These are phyloP conservation scores for Pelochelys cantorii DNA, from an alignment of 2,797 vertebrate species.

Conservation along the genomic window DNA sequence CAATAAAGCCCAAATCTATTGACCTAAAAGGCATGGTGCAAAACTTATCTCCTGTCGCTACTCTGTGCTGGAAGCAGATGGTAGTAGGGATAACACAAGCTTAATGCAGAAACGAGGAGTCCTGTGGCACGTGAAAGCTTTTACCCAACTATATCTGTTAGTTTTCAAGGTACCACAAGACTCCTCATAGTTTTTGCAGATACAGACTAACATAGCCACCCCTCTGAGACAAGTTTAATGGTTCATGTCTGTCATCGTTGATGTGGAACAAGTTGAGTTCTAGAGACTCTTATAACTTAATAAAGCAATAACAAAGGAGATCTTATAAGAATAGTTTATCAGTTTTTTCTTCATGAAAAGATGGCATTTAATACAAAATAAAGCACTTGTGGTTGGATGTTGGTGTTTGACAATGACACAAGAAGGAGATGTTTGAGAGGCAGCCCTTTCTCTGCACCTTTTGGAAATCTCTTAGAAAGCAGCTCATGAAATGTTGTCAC, in stretches of 20 bases:
- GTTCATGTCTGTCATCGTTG: background rate
- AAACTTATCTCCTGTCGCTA: accelerated
- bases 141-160: too few relatives aligned
- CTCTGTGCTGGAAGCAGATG: background rate
- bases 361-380: background rate
- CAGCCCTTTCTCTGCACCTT: background rate
- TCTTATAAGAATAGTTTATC: slow-evolving; percentile 6
- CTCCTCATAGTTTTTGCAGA: too few relatives aligned
- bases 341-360: slow-evolving; percentile 34
- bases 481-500: slow-evolving; percentile 11
- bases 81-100: background rate
- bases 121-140: too few relatives aligned
- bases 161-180: too few relatives aligned
- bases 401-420: background rate
- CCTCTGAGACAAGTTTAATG: background rate
- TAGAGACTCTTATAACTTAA: background rate
- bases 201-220: too few relatives aligned
- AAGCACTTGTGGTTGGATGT: background rate
- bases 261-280: background rate
- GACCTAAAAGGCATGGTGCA: accelerated
- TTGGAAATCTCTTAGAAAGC: slow-evolving; percentile 17
- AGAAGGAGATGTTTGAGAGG: background rate
- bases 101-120: too few relatives aligned
- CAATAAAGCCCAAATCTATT: background rate
- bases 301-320: background rate